These are phyloP conservation scores for Formicarius rufipectus DNA, from an alignment of 2,113 vertebrate genomes.

Conservation along the genomic window DNA sequence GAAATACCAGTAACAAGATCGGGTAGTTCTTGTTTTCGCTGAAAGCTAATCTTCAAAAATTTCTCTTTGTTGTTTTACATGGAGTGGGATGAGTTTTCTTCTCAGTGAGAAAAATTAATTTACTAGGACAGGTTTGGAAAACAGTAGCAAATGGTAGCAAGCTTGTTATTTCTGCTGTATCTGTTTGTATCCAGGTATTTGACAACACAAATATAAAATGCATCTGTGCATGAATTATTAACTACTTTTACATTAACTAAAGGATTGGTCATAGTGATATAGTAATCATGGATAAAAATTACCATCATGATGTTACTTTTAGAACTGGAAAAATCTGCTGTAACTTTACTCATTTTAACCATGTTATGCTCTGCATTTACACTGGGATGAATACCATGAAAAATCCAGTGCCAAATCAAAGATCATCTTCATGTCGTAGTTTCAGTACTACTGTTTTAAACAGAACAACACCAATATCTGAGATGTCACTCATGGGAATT, in stretches of 20 bases:
- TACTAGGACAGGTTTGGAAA: not conserved
- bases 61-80: not conserved
- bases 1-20: not conserved
- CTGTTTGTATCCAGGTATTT: not conserved
- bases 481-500: not conserved
- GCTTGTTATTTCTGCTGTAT: not conserved
- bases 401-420: not conserved
- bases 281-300: not conserved
- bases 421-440: not conserved
- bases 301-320: not conserved
- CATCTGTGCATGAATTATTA: not conserved
- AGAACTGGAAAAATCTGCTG: not conserved
- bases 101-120: not conserved
- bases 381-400: not conserved
- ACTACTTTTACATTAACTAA: not conserved
- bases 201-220: not conserved
- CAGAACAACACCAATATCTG: not conserved
- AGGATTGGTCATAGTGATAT: not conserved
- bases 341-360: not conserved
- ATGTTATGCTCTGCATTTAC: not conserved
- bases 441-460: not conserved
- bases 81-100: not conserved
- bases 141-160: not conserved
- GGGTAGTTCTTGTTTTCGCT: not conserved
- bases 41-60: not conserved